Percentiles rank a stretch among this genome's conserved stretches.
Evolutionary conservation across 2,888 invertebrate genomes (phyloP).

Genomic region (Prionchulus punctatus): DNA sequence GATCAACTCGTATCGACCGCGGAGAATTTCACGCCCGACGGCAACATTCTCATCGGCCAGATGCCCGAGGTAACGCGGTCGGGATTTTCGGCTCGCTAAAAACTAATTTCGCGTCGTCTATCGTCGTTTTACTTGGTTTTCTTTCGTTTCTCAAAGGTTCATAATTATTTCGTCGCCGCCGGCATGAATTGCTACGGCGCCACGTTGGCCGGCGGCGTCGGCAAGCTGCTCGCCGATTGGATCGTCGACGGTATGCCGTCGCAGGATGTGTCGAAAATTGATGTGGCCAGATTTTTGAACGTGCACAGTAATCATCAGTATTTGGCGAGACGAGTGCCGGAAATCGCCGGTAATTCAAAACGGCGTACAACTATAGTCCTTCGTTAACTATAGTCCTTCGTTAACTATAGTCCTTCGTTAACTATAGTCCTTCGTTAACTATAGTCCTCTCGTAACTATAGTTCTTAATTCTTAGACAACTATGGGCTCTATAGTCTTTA

Average conservation of each 20-base stretch:
- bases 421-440: no score
- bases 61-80: slow-evolving; percentile 56
- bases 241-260: slow-evolving; percentile 63
- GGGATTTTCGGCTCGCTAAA: not conserved
- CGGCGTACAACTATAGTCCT: no score
- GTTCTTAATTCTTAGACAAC: no score
- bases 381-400: no score
- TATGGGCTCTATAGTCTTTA: no score
- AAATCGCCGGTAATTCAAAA: slow-evolving; percentile 80
- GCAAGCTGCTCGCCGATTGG: slow-evolving; percentile 61
- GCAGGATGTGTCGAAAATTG: slow-evolving; percentile 69
- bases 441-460: no score
- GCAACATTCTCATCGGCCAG: slow-evolving; percentile 85
- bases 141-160: slow-evolving; percentile 44
- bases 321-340: slow-evolving; percentile 69
- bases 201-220: slow-evolving; percentile 85
- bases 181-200: slow-evolving; percentile 95
- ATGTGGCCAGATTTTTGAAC: slow-evolving; percentile 72
- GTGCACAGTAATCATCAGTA: slow-evolving; percentile 87
- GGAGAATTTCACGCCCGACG: slow-evolving; percentile 90
- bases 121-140: not conserved
- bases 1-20: slow-evolving; percentile 70
- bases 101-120: no score
- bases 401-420: no score
- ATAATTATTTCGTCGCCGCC: slow-evolving; percentile 75